Evolutionary conservation across 2,797 vertebrate genomes (phyloP).

Genomic region (Etheostoma perlongum): DNA sequence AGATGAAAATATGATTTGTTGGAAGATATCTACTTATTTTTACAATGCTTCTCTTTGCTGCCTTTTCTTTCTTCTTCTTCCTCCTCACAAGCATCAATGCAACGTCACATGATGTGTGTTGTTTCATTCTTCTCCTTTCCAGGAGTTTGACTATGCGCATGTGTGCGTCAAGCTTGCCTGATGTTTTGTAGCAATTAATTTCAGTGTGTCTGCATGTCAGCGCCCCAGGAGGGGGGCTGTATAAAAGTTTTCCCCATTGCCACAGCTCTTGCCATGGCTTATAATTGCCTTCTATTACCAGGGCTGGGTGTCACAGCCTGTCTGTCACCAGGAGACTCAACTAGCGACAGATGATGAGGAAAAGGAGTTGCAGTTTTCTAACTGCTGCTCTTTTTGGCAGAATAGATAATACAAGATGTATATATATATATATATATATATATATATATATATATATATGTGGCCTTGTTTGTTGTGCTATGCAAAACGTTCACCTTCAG

Average conservation of each 20-base stretch:
- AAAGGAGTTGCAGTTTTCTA: conserved; percentile 73
- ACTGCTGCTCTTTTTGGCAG: conserved; percentile 72
- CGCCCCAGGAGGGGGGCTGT: conserved; percentile 79
- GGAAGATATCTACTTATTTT: conserved; percentile 80
- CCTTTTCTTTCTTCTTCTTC: conserved; percentile 71
- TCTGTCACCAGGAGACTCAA: conserved; percentile 81
- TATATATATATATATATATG: conserved; percentile 16
- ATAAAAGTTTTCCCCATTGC: conserved; percentile 81
- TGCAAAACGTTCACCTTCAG: conserved; percentile 55
- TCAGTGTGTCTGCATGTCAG: conserved; percentile 83
- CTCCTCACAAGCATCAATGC: conserved; percentile 76
- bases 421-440: conserved; percentile 16
- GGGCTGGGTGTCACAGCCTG: conserved; percentile 82
- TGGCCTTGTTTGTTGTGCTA: conserved; percentile 50
- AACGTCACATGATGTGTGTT: conserved; percentile 71
- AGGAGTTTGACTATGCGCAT: conserved; percentile 80
- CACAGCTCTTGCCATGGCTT: conserved; percentile 81
- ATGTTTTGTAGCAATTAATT: conserved; percentile 86
- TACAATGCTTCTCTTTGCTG: conserved; percentile 66
- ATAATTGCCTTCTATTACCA: conserved; percentile 85
- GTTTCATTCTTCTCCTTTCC: conserved; percentile 81
- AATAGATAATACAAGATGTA: conserved; percentile 49
- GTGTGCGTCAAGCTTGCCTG: conserved; percentile 79
- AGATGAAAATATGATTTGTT: conserved; percentile 89
- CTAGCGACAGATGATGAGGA: conserved; percentile 78